Evolutionary conservation across 2,888 invertebrate species (phyloP).

Genomic region (Bimastos eiseni): DNA sequence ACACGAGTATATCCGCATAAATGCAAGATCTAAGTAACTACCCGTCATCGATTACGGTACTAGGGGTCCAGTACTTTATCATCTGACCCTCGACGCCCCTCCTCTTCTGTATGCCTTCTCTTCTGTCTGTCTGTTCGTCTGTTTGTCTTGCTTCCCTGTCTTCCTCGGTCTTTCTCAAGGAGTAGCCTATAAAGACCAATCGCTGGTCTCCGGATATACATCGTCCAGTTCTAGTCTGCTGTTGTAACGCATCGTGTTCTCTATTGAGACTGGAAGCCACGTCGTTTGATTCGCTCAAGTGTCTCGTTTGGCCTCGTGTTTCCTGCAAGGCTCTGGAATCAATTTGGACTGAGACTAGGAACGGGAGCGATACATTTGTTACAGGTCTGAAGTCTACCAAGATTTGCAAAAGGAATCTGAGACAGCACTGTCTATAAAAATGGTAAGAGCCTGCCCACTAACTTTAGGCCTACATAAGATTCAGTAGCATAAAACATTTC

Average conservation of each 20-base stretch:
- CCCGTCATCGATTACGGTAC: neutral
- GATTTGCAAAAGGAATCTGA: neutral
- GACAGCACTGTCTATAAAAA: neutral
- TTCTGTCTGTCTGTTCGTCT: no score
- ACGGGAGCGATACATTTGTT: no score
- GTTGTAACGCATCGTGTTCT: neutral
- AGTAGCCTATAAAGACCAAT: neutral
- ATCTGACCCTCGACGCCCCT: neutral
- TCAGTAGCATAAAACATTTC: neutral
- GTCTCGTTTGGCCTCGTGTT: no score
- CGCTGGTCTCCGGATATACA: neutral
- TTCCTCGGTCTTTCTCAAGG: conserved; percentile 3
- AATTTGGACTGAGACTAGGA: no score
- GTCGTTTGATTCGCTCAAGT: no score
- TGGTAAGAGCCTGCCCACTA: neutral
- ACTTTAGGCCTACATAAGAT: neutral
- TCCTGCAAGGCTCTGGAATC: no score
- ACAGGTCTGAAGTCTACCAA: neutral
- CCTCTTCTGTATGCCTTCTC: no score
- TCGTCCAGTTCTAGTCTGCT: neutral
- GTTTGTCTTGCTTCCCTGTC: neutral
- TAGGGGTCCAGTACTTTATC: neutral
- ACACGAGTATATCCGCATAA: neutral
- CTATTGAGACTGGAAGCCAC: no score
- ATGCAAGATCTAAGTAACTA: neutral